Evolutionary conservation across 2,797 vertebrate species (phyloP).

Genomic region (Platalea minor): DNA sequence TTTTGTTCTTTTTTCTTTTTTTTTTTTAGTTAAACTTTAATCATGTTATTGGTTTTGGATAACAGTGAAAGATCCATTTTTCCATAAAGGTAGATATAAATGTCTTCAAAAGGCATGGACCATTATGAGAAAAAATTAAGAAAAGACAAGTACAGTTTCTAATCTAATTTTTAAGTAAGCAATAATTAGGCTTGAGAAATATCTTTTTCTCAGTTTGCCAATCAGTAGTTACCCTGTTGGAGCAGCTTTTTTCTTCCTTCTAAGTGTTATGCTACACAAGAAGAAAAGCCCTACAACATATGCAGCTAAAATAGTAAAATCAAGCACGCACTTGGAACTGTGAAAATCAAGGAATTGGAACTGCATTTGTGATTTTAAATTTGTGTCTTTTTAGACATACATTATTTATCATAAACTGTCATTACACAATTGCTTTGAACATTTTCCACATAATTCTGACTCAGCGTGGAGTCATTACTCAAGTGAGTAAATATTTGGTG

Average conservation of each 20-base stretch:
- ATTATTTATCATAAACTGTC: background rate
- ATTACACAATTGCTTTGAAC: background rate
- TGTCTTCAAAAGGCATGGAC: background rate
- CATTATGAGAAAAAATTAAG: background rate
- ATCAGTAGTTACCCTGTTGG: background rate
- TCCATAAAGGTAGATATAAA: background rate
- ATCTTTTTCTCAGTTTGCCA: background rate
- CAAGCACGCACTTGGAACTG: background rate
- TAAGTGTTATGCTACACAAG: background rate
- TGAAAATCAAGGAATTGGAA: background rate
- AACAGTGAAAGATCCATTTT: background rate
- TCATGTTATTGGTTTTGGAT: background rate
- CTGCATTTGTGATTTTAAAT: background rate
- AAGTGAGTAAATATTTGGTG: conserved; percentile 6
- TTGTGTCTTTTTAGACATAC: background rate
- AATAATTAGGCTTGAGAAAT: background rate
- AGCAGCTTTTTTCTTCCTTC: background rate
- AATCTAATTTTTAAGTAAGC: background rate
- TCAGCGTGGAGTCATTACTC: background rate
- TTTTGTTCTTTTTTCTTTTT: background rate
- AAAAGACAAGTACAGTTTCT: background rate
- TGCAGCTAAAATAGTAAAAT: background rate
- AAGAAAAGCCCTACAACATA: background rate
- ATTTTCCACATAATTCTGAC: background rate
- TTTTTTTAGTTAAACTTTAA: background rate